Percentiles rank a stretch among this genome's conserved stretches.
Conservation (phyloP, 1,140 invertebrate genomes). For the Plectrocnemia conspersa region DNA sequence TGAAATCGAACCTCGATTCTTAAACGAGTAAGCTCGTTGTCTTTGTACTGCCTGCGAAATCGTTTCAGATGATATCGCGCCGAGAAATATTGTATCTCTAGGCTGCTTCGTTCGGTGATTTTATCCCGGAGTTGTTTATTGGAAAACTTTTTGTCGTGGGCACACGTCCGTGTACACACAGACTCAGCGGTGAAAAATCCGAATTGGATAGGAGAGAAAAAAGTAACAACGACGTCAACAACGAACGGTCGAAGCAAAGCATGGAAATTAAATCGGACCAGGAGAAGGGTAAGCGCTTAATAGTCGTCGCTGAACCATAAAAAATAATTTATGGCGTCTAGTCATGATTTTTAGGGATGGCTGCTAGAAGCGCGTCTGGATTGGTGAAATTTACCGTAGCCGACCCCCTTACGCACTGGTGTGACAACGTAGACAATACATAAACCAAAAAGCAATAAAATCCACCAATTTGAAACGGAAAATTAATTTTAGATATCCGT, state of each 20-base stretch:
- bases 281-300: slow-evolving; percentile 15
- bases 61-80: slow-evolving; percentile 17
- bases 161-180: slow-evolving; percentile 5
- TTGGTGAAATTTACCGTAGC: slow-evolving; percentile 17
- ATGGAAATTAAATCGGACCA: slow-evolving; percentile 23
- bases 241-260: too few relatives aligned
- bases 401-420: not conserved
- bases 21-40: slow-evolving; percentile 13
- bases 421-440: not conserved
- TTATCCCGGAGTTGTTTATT: slow-evolving; percentile 29
- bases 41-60: slow-evolving; percentile 4
- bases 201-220: slow-evolving; percentile 8
- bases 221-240: too few relatives aligned
- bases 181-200: not conserved
- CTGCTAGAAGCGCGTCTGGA: slow-evolving; percentile 10
- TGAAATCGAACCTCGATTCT: slow-evolving; percentile 9
- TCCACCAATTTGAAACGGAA: too few relatives aligned
- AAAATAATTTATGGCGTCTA: slow-evolving; percentile 25
- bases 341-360: slow-evolving; percentile 25
- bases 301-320: slow-evolving; percentile 20
- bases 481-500: too few relatives aligned
- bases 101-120: slow-evolving; percentile 15
- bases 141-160: slow-evolving; percentile 26
- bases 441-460: too few relatives aligned
- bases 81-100: slow-evolving; percentile 17